Base-by-base conservation (phyloP, 2,797 vertebrate genomes). In the Nothura maculosa region DNA sequence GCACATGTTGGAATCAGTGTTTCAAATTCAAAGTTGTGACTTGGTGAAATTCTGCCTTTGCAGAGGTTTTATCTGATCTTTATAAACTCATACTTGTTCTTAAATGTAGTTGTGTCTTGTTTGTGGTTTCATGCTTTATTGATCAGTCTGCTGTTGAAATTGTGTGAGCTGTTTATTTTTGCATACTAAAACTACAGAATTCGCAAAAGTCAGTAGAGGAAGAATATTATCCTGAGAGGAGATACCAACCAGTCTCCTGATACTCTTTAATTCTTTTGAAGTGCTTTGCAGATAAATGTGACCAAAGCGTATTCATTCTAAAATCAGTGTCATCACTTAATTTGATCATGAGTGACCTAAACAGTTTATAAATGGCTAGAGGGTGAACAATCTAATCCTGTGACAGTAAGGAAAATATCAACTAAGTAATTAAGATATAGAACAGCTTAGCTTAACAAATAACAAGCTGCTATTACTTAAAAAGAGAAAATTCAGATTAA, bases 161-260 rank as follows among this genome's bases (percentile, higher is more conserved):
- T 98, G 70, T 98, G 84, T 97, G 95, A 83, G 98, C 97, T 98
- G 98, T 98, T 74, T 97, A 94, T 96, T 97, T 96, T 96, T 97
- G 97, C 96, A 94, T 95, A 94, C 95, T 96, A 92, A 97, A 97
- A 97, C 96, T 98, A 96, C 94, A 97, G 94, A 97, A 96, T 95
- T 97, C 97, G 82, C 95, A 87, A 74, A 95, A 97, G 85, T 91
- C 96, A 84, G 93, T 83, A 75, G 89, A 98, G 76, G 95, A 97
- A 52, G 96, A 97, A 67, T 97, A 72, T 91, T 97, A 38, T 80
- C 69, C 45, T 86, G 74, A 66, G 50, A 38, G 12, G 63, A 67
- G 28, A 9, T 78, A 13, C 32, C 58, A 60, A 77, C 79, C 47
- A 63, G 12, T 60, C 32, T 76, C n/a, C 7, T 85, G 17, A 8